These are phyloP conservation scores for Gonocerus acuteangulatus DNA, from an alignment of 2,888 invertebrate genomes.

Conservation along the genomic window DNA sequence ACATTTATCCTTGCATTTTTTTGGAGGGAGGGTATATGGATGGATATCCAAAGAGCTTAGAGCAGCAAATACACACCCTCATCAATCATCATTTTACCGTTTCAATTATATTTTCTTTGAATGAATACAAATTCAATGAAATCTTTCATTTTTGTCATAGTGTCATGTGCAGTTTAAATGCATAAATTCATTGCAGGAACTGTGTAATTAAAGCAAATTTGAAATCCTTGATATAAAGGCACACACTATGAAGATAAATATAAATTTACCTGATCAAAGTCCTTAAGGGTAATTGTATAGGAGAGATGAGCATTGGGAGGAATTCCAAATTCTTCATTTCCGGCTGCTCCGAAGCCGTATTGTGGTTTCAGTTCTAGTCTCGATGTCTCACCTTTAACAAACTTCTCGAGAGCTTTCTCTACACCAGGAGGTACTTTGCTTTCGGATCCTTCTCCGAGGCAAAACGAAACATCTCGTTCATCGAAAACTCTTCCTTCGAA, in stretches of 20 bases:
- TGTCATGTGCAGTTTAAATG: no score
- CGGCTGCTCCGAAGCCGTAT: conserved; percentile 69
- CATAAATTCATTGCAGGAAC: no score
- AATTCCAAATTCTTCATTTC: conserved; percentile 62
- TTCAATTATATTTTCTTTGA: no score
- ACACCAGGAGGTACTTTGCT: conserved; percentile 69
- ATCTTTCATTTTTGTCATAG: no score
- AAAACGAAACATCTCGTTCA: conserved; percentile 71
- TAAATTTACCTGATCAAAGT: conserved; percentile 65
- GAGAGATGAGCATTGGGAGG: conserved; percentile 70
- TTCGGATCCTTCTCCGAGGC: conserved; percentile 77
- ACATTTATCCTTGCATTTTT: no score
- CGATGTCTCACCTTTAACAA: conserved; percentile 72
- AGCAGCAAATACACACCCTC: no score
- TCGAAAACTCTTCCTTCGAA: conserved; percentile 64
- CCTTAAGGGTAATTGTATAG: conserved; percentile 72
- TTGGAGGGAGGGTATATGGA: no score
- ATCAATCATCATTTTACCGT: no score
- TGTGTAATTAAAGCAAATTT: no score
- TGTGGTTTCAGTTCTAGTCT: conserved; percentile 63
- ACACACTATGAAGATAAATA: not conserved
- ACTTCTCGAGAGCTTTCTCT: conserved; percentile 71
- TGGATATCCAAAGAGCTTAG: no score
- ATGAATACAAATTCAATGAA: no score
- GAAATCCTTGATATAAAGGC: no score